phyloP scores from a whole-genome alignment of 2,113 vertebrate species.

The Crocuta crocuta region DNA sequence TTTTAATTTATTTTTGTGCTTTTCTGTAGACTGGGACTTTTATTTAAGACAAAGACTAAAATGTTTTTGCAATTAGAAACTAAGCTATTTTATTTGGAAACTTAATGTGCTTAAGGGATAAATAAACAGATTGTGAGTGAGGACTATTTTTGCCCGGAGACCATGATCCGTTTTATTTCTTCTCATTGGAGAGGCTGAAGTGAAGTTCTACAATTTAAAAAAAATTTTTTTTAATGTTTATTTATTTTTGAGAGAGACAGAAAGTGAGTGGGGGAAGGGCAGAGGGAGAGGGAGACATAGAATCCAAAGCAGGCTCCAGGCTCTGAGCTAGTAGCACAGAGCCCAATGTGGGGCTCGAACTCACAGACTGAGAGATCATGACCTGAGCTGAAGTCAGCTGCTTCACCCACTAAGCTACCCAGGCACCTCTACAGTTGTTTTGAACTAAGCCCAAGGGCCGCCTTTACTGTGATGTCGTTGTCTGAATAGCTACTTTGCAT shows the following conservation, averaged over 20 bases:
- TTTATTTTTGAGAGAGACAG: too few species aligned
- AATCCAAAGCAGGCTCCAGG: too few species aligned
- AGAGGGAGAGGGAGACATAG: too few species aligned
- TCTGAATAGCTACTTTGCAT: background rate
- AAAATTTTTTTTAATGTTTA: too few species aligned
- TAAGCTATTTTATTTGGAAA: slow-evolving; percentile 27
- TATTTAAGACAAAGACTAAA: background rate
- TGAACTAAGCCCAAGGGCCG: background rate
- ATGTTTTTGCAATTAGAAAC: slow-evolving; percentile 25
- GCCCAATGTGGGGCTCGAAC: too few species aligned
- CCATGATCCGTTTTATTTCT: background rate
- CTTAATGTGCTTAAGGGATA: background rate
- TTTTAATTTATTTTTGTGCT: background rate
- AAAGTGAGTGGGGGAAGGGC: too few species aligned
- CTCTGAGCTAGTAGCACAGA: too few species aligned
- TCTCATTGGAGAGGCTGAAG: background rate
- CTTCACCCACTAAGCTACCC: too few species aligned
- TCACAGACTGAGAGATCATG: too few species aligned
- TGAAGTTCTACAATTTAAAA: background rate
- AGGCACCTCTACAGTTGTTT: background rate
- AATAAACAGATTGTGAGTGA: background rate
- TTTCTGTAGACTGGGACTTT: background rate
- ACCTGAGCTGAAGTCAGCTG: too few species aligned
- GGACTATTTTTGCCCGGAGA: background rate
- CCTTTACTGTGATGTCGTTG: background rate